Evolutionary conservation across 2,113 vertebrate species (phyloP), one percentile per base, ranked within the genome.

Genomic region (Ginglymostoma cirratum): DNA sequence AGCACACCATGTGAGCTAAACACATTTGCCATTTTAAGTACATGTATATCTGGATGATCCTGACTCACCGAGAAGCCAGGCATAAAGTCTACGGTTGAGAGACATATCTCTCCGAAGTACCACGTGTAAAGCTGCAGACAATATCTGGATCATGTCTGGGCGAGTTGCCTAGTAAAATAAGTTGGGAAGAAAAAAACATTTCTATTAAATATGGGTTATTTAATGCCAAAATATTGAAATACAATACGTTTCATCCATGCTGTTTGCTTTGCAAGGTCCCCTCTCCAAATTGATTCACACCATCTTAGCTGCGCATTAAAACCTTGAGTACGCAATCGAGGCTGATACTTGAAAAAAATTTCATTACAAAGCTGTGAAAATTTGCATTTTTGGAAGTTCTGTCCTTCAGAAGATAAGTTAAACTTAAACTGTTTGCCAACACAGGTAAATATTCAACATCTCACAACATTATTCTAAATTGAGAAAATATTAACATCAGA

Each of bases 101-200:
- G 99, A 99, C 99, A 99, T 99, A 97, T 99, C 99, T 97, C 99
- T 98, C 97, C 99, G 98, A 96, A 99, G 97, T 45, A 99, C 99
- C 42, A 99, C 99, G 21, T 99, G 99, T 96, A 99, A 98, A n/a
- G 99, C 99, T 96, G 99, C 99, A 65, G 98, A 99, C 96, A 99
- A 97, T 97, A 99, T 99, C 96, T 98, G 98, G 97, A 99, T 98
- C 99, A 99, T 99, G 96, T 99, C 99, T 96, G 99, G 98, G 96
- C 98, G 98, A 0, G 99, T 99, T 24, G 99, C 99, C 99, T 99
- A 97, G 96, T 97, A 96, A 96, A 96, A 96, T 96, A 0, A 52
- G 27, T 61, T 34, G 76, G 34, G 76, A 96, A 96, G 67, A 96
- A 65, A 96, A 96, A 5, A 78, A 61, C 90, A 95, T 76, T 95